Evolutionary conservation across 2,113 vertebrate genomes (phyloP).

Genomic region (Stegostoma tigrinum): DNA sequence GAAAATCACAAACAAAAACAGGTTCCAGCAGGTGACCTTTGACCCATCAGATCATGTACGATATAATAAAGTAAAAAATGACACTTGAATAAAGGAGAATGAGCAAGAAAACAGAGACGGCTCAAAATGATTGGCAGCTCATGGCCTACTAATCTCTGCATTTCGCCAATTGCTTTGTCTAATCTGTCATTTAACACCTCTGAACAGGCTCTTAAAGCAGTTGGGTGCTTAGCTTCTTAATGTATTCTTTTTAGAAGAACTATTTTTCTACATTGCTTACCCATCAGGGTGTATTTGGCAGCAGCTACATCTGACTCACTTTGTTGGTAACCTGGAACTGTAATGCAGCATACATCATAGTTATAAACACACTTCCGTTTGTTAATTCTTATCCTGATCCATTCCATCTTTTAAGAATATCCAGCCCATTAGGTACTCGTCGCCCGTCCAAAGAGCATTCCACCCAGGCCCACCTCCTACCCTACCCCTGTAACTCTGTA

Average conservation of each 20-base stretch:
- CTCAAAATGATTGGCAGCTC: not conserved
- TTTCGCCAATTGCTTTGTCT: slow-evolving; percentile 20
- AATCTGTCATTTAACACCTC: slow-evolving; percentile 16
- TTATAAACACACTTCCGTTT: not conserved
- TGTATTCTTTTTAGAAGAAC: not conserved
- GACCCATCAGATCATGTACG: not conserved
- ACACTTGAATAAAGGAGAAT: not conserved
- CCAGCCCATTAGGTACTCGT: no score
- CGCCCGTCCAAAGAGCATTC: no score
- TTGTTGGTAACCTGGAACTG: not conserved
- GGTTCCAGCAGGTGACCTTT: not conserved
- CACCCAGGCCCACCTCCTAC: no score
- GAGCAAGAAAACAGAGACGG: not conserved
- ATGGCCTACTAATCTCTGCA: not conserved
- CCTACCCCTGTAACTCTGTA: no score
- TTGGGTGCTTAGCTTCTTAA: slow-evolving; percentile 11
- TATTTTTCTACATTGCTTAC: not conserved
- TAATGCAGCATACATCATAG: not conserved
- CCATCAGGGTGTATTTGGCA: not conserved
- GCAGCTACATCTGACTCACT: not conserved
- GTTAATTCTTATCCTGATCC: not conserved
- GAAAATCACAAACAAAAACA: not conserved
- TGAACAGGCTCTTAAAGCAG: not conserved
- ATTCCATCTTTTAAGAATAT: not conserved
- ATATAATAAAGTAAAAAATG: not conserved